Evolutionary conservation across 2,888 invertebrate genomes (phyloP).

Genomic region (Ormyrus rosae): DNA sequence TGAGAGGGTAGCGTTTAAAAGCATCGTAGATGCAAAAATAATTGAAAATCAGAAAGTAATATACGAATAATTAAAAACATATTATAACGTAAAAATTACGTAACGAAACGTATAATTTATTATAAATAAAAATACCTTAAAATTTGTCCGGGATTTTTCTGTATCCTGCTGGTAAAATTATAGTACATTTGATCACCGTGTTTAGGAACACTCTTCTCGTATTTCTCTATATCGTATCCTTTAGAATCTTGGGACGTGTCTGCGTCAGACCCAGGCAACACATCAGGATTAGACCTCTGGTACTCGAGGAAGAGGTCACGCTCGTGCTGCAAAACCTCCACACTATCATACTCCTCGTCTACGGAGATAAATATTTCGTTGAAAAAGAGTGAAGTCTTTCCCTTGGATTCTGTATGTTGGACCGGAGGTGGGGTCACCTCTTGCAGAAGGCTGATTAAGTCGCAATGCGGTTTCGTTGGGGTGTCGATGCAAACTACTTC

Average conservation of each 20-base stretch:
- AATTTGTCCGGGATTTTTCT: slow-evolving; percentile 88
- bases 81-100: too few species aligned
- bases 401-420: slow-evolving; percentile 70
- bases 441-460: slow-evolving; percentile 84
- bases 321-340: slow-evolving; percentile 79
- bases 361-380: slow-evolving; percentile 80
- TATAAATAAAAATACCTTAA: slow-evolving; percentile 80
- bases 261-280: not conserved
- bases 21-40: too few species aligned
- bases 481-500: slow-evolving; percentile 87
- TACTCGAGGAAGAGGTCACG: slow-evolving; percentile 81
- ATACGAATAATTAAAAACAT: too few species aligned
- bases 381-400: slow-evolving; percentile 74
- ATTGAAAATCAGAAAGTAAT: too few species aligned
- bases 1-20: too few species aligned
- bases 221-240: slow-evolving; percentile 80
- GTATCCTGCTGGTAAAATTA: slow-evolving; percentile 84
- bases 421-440: slow-evolving; percentile 79
- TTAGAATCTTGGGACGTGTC: slow-evolving; percentile 66
- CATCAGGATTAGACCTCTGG: slow-evolving; percentile 75
- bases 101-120: too few species aligned
- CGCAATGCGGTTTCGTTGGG: slow-evolving; percentile 83
- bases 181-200: slow-evolving; percentile 92
- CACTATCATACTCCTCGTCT: slow-evolving; percentile 77
- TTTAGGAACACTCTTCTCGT: slow-evolving; percentile 86